These are phyloP conservation scores for Venturia canescens DNA, from an alignment of 1,140 invertebrate species.

Conservation along the genomic window DNA sequence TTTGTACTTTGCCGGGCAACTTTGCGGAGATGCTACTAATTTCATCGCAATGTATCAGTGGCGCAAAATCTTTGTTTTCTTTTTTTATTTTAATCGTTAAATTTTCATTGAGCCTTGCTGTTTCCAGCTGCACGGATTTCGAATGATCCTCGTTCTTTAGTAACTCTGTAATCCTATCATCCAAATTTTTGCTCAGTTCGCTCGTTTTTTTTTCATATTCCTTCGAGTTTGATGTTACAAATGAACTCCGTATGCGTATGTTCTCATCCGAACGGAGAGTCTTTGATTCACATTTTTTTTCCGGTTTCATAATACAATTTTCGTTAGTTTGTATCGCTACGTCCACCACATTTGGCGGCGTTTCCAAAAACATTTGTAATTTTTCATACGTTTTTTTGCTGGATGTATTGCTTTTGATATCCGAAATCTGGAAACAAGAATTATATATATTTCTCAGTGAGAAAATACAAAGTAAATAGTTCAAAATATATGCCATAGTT, in stretches of 20 bases:
- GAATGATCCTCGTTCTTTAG: background rate
- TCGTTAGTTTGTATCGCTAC: conserved; percentile 62
- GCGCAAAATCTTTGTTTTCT: background rate
- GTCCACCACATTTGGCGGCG: conserved; percentile 55
- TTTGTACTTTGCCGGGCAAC: too few species aligned
- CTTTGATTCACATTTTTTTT: background rate
- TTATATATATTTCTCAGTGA: background rate
- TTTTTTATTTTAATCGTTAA: background rate
- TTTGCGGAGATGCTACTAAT: too few species aligned
- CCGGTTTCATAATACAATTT: background rate
- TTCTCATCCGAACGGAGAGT: conserved; percentile 16
- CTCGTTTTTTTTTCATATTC: background rate
- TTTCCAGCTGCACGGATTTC: background rate
- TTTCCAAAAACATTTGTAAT: conserved; percentile 59
- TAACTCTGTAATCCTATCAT: conserved; percentile 28
- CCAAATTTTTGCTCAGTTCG: conserved; percentile 1
- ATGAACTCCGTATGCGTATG: conserved; percentile 50
- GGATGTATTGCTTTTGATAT: conserved; percentile 61
- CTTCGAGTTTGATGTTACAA: conserved; percentile 49
- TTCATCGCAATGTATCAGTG: too few species aligned
- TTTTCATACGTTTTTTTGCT: conserved; percentile 62
- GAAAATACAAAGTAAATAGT: too few species aligned
- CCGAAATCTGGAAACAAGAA: conserved; percentile 59
- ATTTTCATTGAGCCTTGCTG: background rate
- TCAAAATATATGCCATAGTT: background rate